A percentile compares a stretch with the other conserved stretches of the same genome.
Conservation (phyloP, 2,113 vertebrate genomes). For the Callospermophilus lateralis region DNA sequence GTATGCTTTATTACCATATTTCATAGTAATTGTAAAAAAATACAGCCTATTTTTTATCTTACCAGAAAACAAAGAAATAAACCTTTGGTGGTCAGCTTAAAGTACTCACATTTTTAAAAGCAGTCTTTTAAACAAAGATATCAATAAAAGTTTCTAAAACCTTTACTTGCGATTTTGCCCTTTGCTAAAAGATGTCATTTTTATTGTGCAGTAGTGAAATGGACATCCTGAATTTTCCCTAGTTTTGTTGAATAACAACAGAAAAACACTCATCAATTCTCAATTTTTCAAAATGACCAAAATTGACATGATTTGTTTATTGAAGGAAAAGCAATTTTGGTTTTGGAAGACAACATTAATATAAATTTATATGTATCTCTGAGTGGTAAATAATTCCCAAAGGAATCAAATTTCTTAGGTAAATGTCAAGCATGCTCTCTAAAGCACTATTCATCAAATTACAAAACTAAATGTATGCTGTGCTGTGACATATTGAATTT, state of each 20-base stretch:
- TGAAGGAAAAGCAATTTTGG: conserved; percentile 42
- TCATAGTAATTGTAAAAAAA: conserved; percentile 31
- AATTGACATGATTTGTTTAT: conserved; percentile 58
- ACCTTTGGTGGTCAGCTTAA: background rate
- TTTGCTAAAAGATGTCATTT: background rate
- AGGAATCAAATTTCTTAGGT: conserved; percentile 60
- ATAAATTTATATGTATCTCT: conserved; percentile 43
- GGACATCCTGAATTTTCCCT: background rate
- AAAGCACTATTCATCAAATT: conserved; percentile 66
- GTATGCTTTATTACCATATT: background rate
- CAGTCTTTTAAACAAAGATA: conserved; percentile 1
- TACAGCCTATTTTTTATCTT: background rate
- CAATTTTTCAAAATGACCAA: conserved; percentile 48
- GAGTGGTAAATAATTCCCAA: conserved; percentile 19
- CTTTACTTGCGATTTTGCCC: background rate
- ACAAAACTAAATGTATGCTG: conserved; percentile 36
- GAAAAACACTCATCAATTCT: background rate
- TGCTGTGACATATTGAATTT: conserved; percentile 48
- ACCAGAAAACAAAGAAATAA: background rate
- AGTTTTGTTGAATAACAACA: background rate
- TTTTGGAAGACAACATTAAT: conserved; percentile 49
- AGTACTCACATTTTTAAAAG: background rate
- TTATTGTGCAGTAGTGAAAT: background rate
- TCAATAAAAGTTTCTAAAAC: background rate
- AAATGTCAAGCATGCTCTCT: conserved; percentile 63